phyloP scores from a whole-genome alignment of 2,113 vertebrate genomes.

The Zosterops hypoxanthus region DNA sequence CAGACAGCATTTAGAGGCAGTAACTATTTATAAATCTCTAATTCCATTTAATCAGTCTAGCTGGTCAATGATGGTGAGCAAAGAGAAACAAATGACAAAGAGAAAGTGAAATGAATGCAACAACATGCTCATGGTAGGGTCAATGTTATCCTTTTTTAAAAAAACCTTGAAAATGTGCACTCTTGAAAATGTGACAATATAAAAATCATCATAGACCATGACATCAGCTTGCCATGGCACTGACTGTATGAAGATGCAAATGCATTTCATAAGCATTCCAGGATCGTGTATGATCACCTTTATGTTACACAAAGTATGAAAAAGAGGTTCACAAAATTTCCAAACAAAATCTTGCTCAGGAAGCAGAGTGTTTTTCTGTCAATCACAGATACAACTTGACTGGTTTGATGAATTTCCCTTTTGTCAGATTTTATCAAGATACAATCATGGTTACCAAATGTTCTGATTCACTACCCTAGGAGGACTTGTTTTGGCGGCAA shows the following conservation, averaged over 20 bases:
- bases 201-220: not conserved
- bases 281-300: not conserved
- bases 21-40: slow-evolving; percentile 72
- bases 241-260: not conserved
- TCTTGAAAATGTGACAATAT: not conserved
- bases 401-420: not conserved
- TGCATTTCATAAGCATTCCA: not conserved
- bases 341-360: not conserved
- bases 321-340: not conserved
- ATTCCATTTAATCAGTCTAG: slow-evolving; percentile 69
- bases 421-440: not conserved
- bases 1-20: slow-evolving; percentile 55
- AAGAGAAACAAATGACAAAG: slow-evolving; percentile 39
- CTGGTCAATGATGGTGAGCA: slow-evolving; percentile 40
- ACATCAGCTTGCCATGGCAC: not conserved
- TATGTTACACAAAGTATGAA: not conserved
- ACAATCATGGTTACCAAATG: not conserved
- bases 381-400: not conserved
- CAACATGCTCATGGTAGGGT: not conserved
- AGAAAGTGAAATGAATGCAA: slow-evolving; percentile 14
- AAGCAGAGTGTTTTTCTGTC: not conserved
- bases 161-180: not conserved
- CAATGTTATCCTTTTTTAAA: not conserved
- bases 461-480: not conserved
- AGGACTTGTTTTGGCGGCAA: not conserved